Base-by-base conservation (phyloP, 1,140 invertebrate genomes). In the Leptinotarsa texana region DNA sequence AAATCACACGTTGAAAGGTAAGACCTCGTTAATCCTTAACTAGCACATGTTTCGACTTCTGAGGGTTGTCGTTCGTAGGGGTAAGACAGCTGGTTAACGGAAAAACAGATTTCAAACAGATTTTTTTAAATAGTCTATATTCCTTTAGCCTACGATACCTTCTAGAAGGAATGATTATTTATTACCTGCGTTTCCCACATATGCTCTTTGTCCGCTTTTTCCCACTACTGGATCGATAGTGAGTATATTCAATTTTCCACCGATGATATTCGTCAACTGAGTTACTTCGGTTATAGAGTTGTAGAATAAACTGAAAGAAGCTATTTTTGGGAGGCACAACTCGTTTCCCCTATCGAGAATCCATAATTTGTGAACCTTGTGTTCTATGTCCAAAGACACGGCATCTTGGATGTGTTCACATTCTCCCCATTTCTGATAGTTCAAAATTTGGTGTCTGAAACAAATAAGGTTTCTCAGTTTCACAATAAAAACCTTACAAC, bases 301-400 rank as follows among this genome's bases (percentile, higher is more conserved):
- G 17, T 74, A 76, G 63, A 80, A 76, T 21, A 82, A 63, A 76
- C 77, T 79, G 49, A 79, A 83, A 13, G 80, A 74, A 5, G 81
- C 63, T 17, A 83, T 72, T 80, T 83, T 83, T 4, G 81, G 49
- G 5, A 67, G 24, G 74, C 81, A 82, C 8, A 74, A 70, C 8
- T 76, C 47, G 70, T 77, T 82, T 4, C 81, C 81, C 48, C 72
- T 75, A 74, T 83, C 82, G 21, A 83, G 75, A 63, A 83, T 76
- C 82, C 82, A 83, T 48, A 83, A 76, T 69, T 80, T 77, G 3
- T 76, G 74, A 67, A 74, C 78, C 6, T 49, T 70, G 4, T 22
- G n/a, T 75, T 83, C 79, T 63, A 81, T 71, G 70, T 79, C 80
- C 13, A 82, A 22, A 11, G 79, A 75, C 15, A 83, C 48, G 4